These are phyloP conservation scores for Melanotaenia boesemani DNA, from an alignment of 2,797 vertebrate genomes.

Conservation along the genomic window DNA sequence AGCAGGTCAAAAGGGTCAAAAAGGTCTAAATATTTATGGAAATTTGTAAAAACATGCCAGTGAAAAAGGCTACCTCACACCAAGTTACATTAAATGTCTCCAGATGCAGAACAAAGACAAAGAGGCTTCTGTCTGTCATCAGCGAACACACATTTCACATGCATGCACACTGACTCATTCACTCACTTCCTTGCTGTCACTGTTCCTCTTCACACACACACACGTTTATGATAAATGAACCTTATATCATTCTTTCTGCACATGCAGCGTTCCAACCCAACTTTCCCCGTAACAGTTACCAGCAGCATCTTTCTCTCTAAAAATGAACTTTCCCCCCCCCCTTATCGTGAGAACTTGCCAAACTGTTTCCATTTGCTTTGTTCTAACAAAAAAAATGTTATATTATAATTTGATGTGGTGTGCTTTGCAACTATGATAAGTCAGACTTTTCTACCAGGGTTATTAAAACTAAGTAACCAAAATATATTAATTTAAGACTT, in stretches of 20 bases:
- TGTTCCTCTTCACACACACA: background rate
- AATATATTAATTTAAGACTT: too few species aligned
- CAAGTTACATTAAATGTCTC: constrained; percentile 47
- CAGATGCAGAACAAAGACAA: constrained; percentile 61
- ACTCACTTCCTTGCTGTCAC: background rate
- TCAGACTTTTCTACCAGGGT: too few species aligned
- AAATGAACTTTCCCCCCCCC: background rate
- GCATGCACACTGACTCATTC: background rate
- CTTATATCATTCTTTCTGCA: constrained; percentile 38
- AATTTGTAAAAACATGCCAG: constrained; percentile 27
- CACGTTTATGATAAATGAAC: constrained; percentile 6
- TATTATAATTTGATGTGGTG: too few species aligned
- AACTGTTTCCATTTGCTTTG: too few species aligned
- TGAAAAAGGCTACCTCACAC: constrained; percentile 45
- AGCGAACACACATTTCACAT: background rate
- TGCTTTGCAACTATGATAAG: too few species aligned
- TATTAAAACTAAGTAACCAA: too few species aligned
- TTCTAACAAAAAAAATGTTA: too few species aligned
- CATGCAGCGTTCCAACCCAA: background rate
- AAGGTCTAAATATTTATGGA: constrained; percentile 13
- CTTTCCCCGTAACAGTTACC: constrained; percentile 23
- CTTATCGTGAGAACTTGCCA: background rate
- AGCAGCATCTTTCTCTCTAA: constrained; percentile 26
- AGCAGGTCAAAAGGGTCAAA: constrained; percentile 21
- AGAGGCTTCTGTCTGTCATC: constrained; percentile 57